A percentile compares a stretch with the other conserved stretches of the same genome.
Evolutionary conservation across 2,888 invertebrate genomes (phyloP).

Genomic region (Calameuta filiformis): DNA sequence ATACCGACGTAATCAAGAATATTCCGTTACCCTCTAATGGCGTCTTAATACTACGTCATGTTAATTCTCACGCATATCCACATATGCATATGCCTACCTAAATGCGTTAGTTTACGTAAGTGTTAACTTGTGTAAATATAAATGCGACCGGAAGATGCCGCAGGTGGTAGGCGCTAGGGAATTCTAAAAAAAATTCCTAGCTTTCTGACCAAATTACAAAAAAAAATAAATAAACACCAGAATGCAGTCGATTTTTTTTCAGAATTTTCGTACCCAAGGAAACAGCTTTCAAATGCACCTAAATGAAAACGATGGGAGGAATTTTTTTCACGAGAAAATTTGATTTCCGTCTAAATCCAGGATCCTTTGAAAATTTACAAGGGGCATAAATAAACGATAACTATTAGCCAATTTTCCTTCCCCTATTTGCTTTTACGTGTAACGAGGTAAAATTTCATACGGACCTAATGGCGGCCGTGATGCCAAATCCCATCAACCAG

Average conservation of each 20-base stretch:
- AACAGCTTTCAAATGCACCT: neutral
- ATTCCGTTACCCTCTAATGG: slow-evolving; percentile 27
- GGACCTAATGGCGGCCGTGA: neutral
- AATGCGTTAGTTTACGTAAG: neutral
- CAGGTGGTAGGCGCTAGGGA: slow-evolving; percentile 6
- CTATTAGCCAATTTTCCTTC: neutral
- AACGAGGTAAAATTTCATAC: neutral
- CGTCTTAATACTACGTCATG: slow-evolving; percentile 11
- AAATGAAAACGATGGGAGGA: neutral
- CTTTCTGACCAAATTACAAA: neutral
- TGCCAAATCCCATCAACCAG: neutral
- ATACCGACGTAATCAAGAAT: slow-evolving; percentile 19
- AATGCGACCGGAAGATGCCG: slow-evolving; percentile 13
- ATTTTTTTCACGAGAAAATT: neutral
- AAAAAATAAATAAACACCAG: neutral
- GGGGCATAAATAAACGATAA: neutral
- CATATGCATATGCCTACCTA: too few relatives aligned
- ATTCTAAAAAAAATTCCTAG: neutral
- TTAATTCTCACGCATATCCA: neutral
- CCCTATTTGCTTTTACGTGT: neutral
- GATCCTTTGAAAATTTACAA: neutral
- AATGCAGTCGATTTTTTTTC: neutral
- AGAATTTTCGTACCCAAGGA: neutral
- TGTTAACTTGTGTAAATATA: slow-evolving; percentile 11
- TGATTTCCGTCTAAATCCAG: neutral